A percentile compares a stretch with the other conserved stretches of the same genome.
Evolutionary conservation across 1,140 invertebrate genomes (phyloP).

Genomic region (Meloidogyne exigua): DNA sequence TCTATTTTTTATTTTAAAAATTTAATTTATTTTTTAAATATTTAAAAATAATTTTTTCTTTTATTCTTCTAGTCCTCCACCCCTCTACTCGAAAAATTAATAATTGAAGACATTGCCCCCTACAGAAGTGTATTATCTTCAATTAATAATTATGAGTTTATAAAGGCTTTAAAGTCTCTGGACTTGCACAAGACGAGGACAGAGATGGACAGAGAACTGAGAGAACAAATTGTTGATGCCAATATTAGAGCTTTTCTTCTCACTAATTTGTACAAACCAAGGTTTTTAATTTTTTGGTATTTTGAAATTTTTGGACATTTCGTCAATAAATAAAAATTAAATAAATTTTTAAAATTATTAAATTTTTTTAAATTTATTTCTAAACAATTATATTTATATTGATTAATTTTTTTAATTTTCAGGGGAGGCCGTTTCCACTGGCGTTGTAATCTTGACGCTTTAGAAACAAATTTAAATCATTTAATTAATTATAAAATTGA

Average conservation of each 20-base stretch:
- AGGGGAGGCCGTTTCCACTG: constrained; percentile 70
- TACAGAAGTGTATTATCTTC: background rate
- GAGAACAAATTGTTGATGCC: constrained; percentile 64
- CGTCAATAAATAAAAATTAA: too few relatives aligned
- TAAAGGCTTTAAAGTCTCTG: constrained; percentile 47
- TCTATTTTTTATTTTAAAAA: too few relatives aligned
- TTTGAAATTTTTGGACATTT: background rate
- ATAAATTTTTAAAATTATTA: too few relatives aligned
- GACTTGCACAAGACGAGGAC: constrained; percentile 37
- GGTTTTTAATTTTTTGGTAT: constrained; percentile 61
- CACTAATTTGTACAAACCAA: constrained; percentile 72
- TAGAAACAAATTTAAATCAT: constrained; percentile 70
- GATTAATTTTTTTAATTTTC: background rate
- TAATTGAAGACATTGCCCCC: constrained; percentile 49
- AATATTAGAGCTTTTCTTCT: constrained; percentile 73
- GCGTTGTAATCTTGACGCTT: constrained; percentile 74
- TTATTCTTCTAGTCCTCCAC: background rate
- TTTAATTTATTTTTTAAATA: too few relatives aligned
- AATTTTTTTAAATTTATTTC: too few relatives aligned
- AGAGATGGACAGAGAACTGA: constrained; percentile 41
- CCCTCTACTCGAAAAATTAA: constrained; percentile 43
- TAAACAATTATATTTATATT: too few relatives aligned
- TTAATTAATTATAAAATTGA: constrained; percentile 66
- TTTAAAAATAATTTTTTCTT: too few relatives aligned
- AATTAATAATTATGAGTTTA: constrained; percentile 8